Evolutionary conservation across 2,888 invertebrate genomes (phyloP).

Genomic region (Lasius platythorax): DNA sequence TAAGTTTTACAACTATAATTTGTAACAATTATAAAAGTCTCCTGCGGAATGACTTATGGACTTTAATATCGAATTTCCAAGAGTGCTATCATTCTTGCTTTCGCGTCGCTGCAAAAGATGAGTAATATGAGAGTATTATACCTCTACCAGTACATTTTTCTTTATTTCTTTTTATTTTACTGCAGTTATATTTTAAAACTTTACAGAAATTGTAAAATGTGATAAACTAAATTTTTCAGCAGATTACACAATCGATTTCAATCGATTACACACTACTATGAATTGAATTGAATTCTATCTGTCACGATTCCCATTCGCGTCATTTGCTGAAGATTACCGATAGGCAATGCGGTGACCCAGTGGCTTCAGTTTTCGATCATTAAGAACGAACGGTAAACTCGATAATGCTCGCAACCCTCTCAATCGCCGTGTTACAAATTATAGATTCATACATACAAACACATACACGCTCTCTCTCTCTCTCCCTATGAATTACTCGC

Average conservation of each 20-base stretch:
- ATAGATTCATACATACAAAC: background rate
- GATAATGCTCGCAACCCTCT: slow-evolving; percentile 34
- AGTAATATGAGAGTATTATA: slow-evolving; percentile 1
- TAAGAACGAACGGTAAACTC: slow-evolving; percentile 25
- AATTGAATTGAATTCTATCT: background rate
- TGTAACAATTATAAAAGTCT: background rate
- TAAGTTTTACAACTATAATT: background rate
- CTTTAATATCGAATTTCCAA: slow-evolving; percentile 23
- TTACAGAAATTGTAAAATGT: background rate
- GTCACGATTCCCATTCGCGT: slow-evolving; percentile 20
- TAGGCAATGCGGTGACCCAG: slow-evolving; percentile 34
- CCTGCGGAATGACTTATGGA: background rate
- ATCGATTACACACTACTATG: background rate
- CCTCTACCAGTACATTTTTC: background rate
- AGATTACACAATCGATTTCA: background rate
- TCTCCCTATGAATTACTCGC: slow-evolving; percentile 40
- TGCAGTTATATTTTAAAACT: background rate
- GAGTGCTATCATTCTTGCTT: background rate
- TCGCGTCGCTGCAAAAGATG: background rate
- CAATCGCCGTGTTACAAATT: slow-evolving; percentile 23
- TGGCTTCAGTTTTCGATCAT: slow-evolving; percentile 40
- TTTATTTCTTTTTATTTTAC: background rate
- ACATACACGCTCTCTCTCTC: background rate
- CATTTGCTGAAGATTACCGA: slow-evolving; percentile 21
- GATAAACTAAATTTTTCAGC: background rate